These are phyloP conservation scores for Amphiura filiformis DNA, from an alignment of 35 echinoderm and acorn worm genomes.

Conservation along the genomic window DNA sequence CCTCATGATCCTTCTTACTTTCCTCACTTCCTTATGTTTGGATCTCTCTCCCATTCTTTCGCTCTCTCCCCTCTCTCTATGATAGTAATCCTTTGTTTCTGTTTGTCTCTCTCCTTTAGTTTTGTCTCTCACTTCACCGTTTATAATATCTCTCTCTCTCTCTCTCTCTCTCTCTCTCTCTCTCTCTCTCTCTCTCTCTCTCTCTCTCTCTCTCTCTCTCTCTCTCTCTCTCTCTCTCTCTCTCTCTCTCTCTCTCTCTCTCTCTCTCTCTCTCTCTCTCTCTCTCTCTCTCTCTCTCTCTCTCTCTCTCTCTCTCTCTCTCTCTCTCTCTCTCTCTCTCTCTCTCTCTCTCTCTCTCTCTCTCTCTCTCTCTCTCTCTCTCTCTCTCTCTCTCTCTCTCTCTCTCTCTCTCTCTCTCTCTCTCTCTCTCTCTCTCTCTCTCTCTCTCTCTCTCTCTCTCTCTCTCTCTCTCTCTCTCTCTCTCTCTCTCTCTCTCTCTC, in stretches of 20 bases:
- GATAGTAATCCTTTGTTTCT: not conserved
- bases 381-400: not conserved
- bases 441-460: not conserved
- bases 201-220: too few relatives aligned
- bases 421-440: not conserved
- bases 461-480: not conserved
- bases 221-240: too few relatives aligned
- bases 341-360: too few relatives aligned
- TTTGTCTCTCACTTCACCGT: not conserved
- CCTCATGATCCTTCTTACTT: too few relatives aligned
- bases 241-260: too few relatives aligned
- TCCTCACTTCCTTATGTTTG: too few relatives aligned
- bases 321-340: not conserved
- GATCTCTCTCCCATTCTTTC: too few relatives aligned
- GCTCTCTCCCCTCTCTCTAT: not conserved
- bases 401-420: not conserved
- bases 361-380: not conserved
- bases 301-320: not conserved
- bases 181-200: too few relatives aligned
- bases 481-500: not conserved
- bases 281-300: not conserved
- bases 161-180: not conserved
- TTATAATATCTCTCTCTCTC: too few relatives aligned
- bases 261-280: not conserved
- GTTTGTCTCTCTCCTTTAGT: not conserved